Evolutionary conservation across 2,888 invertebrate genomes (phyloP).

Genomic region (Cistogaster globosa): DNA sequence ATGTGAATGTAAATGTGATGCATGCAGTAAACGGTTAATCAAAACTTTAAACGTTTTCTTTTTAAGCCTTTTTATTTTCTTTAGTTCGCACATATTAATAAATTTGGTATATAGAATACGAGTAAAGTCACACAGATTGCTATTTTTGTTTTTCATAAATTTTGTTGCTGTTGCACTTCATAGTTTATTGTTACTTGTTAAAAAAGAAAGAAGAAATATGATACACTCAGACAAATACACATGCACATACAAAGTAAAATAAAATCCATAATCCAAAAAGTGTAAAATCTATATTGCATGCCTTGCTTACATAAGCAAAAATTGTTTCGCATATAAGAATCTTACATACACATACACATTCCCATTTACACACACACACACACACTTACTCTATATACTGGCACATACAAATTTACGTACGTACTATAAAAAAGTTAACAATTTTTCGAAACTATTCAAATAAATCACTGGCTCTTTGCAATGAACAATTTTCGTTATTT

Average conservation of each 20-base stretch:
- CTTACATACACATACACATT: conserved; percentile 11
- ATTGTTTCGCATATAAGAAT: conserved; percentile 46
- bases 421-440: conserved; percentile 54
- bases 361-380: neutral
- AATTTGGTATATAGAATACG: conserved; percentile 52
- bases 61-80: neutral
- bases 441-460: conserved; percentile 72
- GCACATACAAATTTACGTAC: neutral
- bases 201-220: conserved; percentile 1
- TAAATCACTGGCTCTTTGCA: conserved; percentile 69
- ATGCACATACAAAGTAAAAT: conserved; percentile 7
- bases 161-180: conserved; percentile 43
- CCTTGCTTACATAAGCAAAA: conserved; percentile 56
- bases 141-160: conserved; percentile 61
- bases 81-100: conserved; percentile 39
- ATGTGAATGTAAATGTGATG: neutral
- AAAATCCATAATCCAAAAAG: conserved; percentile 59
- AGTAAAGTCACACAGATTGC: conserved; percentile 11
- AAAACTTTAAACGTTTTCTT: conserved; percentile 38
- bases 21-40: conserved; percentile 44
- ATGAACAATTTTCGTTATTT: conserved; percentile 36
- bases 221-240: neutral
- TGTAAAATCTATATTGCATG: conserved; percentile 57
- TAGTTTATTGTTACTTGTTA: conserved; percentile 51
- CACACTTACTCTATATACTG: neutral